Percentiles rank a stretch among this genome's conserved stretches.
Conservation (phyloP, 2,888 invertebrate species). For the Oxycera nigricornis region DNA sequence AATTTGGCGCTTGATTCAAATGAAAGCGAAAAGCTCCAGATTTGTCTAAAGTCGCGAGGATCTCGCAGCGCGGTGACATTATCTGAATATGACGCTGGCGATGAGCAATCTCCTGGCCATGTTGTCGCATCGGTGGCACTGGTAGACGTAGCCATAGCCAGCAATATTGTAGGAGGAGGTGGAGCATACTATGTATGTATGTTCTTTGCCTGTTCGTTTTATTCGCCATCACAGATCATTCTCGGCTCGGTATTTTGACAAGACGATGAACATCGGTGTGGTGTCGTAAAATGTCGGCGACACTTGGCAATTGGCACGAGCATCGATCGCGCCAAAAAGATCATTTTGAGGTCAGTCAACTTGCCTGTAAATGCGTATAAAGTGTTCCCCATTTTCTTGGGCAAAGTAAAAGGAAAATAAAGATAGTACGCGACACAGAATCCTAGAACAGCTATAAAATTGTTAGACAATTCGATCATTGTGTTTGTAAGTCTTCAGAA, state of each 20-base stretch:
- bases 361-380: slow-evolving; percentile 23
- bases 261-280: not conserved
- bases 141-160: not conserved
- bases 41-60: not conserved
- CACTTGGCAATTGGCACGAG: slow-evolving; percentile 35
- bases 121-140: not conserved
- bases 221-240: not conserved
- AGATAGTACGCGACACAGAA: not conserved
- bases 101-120: slow-evolving; percentile 13
- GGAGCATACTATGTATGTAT: not conserved
- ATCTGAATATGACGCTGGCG: not conserved
- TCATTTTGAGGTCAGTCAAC: slow-evolving; percentile 37
- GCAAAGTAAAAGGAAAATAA: not conserved
- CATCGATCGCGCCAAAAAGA: slow-evolving; percentile 27
- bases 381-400: not conserved
- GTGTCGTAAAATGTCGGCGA: slow-evolving; percentile 10
- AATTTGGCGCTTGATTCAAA: slow-evolving; percentile 24
- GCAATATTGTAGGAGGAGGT: slow-evolving; percentile 6
- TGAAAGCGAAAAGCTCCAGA: slow-evolving; percentile 39
- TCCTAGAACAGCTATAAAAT: no score
- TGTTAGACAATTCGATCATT: no score
- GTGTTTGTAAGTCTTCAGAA: no score
- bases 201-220: not conserved
- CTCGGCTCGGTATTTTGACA: slow-evolving; percentile 18
- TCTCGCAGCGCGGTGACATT: not conserved